Evolutionary conservation across 2,888 invertebrate species (phyloP).

Genomic region (Holacanthella duospinosa): DNA sequence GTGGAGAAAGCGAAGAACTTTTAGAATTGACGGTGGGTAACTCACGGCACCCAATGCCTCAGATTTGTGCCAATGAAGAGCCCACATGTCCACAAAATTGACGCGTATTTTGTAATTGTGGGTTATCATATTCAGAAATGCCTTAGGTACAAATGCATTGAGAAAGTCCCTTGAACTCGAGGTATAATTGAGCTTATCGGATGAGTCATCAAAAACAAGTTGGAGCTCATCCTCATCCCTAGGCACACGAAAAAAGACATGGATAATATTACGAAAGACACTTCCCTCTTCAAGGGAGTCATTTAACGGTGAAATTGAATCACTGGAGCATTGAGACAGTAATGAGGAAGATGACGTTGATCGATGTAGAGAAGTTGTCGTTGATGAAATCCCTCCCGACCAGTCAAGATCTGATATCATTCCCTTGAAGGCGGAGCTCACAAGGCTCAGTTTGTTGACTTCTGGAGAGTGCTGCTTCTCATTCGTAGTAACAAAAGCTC

Average conservation of each 20-base stretch:
- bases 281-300: not conserved
- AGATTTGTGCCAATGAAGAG: not conserved
- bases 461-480: not conserved
- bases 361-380: not conserved
- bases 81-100: not conserved
- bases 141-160: not conserved
- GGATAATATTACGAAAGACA: not conserved
- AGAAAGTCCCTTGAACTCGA: not conserved
- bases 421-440: not conserved
- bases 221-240: not conserved
- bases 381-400: not conserved
- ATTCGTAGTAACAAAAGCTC: not conserved
- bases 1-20: not conserved
- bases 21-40: not conserved
- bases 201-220: not conserved
- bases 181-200: not conserved
- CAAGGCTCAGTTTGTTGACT: not conserved
- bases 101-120: not conserved
- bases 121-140: not conserved
- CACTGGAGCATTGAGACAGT: not conserved
- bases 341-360: not conserved
- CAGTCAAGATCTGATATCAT: constrained; percentile 1
- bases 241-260: not conserved
- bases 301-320: not conserved
- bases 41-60: not conserved